Evolutionary conservation across 2,888 invertebrate genomes (phyloP), one percentile per base, ranked within the genome.

Genomic region (Phortica magna): DNA sequence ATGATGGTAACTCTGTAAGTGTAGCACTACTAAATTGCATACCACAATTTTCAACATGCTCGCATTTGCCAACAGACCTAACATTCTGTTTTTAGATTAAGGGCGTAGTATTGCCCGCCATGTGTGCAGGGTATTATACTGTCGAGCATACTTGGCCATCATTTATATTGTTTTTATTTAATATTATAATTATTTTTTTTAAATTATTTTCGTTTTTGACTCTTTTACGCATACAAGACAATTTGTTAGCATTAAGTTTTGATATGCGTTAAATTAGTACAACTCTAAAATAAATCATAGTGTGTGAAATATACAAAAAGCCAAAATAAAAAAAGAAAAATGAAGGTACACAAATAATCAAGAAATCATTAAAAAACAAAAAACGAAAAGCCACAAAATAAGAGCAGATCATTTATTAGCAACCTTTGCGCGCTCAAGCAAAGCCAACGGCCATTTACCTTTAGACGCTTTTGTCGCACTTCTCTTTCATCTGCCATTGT

Each of bases 221-320:
- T 17, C 43, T 68, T n/a, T 43, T 68, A 61, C 10, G 10, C 19
- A 19, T n/a, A 6, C 7, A 17, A 61, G 19, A 61, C 22, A 65
- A 12, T 65, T 65, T 65, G 0, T 65, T 31, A 31, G 41, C 31
- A 65, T 31, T 10, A 61, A 65, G 41, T 41, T 39, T 65, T 65
- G 41, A 41, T 65, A 65, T 65, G 65, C 41, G 65, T 65, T 65
- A 65, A 71, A 71, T 71, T 55, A 70, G 70, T 53, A 53, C 70
- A 71, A 55, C 55, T 71, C 14, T 17, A n/a, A 71, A 71, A 71
- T 71, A 71, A 55, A 71, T 71, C 70, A 71, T 31, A 41, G 9
- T 65, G 39, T 17, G 39, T 39, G 31, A 31, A 65, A 10, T 31
- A 5, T 7, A 39, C 14, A 65, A 19, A 19, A 12, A 55, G 7